Percentiles rank a stretch among this genome's conserved stretches.
These are phyloP conservation scores for Pristionchus exspectatus DNA, from an alignment of 2,888 invertebrate species.

Conservation along the genomic window DNA sequence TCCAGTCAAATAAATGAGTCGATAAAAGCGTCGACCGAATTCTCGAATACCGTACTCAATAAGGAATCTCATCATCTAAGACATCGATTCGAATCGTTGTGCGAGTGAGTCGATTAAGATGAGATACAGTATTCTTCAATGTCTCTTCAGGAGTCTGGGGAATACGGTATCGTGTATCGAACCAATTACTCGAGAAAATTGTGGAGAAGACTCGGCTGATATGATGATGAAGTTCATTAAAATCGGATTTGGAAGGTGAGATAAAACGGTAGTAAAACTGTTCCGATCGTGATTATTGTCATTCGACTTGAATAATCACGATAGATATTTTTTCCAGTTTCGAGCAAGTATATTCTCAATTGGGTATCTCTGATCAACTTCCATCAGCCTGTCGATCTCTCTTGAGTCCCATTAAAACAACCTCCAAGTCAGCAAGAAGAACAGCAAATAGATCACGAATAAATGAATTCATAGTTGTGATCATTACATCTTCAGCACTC, in stretches of 20 bases:
- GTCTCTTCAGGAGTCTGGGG: conserved; percentile 63
- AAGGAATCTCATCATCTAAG: conserved; percentile 68
- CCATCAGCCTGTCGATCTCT: conserved; percentile 67
- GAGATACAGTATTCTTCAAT: not conserved
- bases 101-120: conserved; percentile 60
- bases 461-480: not conserved
- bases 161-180: conserved; percentile 70
- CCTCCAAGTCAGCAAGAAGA: not conserved
- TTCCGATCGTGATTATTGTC: not conserved
- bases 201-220: conserved; percentile 67
- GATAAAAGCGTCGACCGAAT: conserved; percentile 65
- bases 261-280: not conserved
- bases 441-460: not conserved
- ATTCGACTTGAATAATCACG: not conserved
- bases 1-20: conserved; percentile 66
- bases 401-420: conserved; percentile 32
- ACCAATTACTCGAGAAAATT: conserved; percentile 67
- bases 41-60: conserved; percentile 66
- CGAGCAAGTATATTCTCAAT: conserved; percentile 70
- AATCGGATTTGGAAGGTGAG: conserved; percentile 69
- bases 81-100: conserved; percentile 66
- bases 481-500: not conserved
- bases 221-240: conserved; percentile 72
- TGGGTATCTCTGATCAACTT: conserved; percentile 69
- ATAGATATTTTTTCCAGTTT: conserved; percentile 60